Conservation (phyloP, 2,797 vertebrate genomes). For the Melanotaenia pygmaea region DNA sequence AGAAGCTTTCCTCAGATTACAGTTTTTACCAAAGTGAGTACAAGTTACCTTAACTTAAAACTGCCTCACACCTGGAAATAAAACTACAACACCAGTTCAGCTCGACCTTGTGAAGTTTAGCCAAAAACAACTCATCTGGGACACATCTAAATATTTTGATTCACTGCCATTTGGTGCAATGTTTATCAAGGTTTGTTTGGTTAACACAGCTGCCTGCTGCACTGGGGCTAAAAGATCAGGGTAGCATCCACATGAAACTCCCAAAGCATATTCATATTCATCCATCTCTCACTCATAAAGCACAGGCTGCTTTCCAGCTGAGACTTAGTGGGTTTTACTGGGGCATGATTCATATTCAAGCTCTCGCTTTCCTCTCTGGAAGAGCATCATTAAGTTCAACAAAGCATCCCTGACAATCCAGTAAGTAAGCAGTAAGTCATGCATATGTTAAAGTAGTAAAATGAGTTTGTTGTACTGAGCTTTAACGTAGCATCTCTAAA, state of each 20-base stretch:
- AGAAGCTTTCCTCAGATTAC: no score
- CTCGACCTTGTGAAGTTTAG: not conserved
- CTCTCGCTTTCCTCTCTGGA: constrained; percentile 23
- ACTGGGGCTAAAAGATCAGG: constrained; percentile 17
- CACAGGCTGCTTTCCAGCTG: constrained; percentile 35
- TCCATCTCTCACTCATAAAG: constrained; percentile 41
- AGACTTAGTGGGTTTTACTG: constrained; percentile 26
- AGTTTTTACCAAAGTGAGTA: not conserved
- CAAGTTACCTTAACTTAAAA: not conserved
- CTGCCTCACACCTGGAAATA: not conserved
- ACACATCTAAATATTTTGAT: not conserved
- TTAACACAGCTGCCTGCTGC: not conserved
- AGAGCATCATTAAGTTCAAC: constrained; percentile 46
- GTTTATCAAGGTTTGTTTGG: constrained; percentile 6
- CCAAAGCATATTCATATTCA: constrained; percentile 27
- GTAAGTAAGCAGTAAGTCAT: constrained; percentile 14
- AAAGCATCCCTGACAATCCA: constrained; percentile 18
- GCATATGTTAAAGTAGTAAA: constrained; percentile 25
- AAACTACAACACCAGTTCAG: not conserved
- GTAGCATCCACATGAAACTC: constrained; percentile 42
- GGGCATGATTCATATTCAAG: constrained; percentile 41
- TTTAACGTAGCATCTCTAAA: constrained; percentile 8
- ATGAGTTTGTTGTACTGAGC: constrained; percentile 8
- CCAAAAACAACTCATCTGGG: not conserved
- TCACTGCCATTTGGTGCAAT: not conserved